phyloP scores from a whole-genome alignment of 2,888 invertebrate species.

The Adelphocoris suturalis region DNA sequence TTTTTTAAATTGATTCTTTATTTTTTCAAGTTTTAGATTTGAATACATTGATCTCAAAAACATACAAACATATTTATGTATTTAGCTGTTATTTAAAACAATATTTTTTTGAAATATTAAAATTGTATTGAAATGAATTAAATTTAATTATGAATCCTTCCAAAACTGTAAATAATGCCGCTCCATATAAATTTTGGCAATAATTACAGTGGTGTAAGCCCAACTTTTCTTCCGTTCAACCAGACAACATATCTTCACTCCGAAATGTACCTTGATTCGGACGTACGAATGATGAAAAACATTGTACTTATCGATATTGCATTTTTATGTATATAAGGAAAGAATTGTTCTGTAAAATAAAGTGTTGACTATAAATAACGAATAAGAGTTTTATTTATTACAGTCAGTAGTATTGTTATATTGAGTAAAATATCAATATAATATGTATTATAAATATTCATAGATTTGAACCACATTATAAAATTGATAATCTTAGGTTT shows the following conservation, averaged over 20 bases:
- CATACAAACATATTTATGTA: no score
- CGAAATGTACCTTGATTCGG: background rate
- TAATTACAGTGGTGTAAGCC: background rate
- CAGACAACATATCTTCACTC: constrained; percentile 2
- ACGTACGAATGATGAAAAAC: background rate
- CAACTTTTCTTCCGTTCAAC: background rate
- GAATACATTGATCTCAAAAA: no score
- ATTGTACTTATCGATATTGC: background rate
- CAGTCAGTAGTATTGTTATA: no score
- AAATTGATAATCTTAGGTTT: no score
- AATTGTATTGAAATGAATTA: no score
- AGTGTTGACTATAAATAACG: constrained; percentile 12
- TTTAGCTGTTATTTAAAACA: no score
- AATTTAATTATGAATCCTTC: background rate
- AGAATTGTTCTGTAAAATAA: constrained; percentile 37
- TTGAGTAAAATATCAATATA: no score
- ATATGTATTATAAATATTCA: no score
- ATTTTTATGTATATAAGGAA: background rate
- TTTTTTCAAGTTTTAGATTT: no score
- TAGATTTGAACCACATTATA: no score
- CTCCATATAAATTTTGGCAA: background rate
- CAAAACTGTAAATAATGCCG: constrained; percentile 19
- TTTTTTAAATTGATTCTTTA: no score
- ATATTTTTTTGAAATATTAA: no score
- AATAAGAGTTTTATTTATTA: background rate